A percentile compares a stretch with the other conserved stretches of the same genome.
phyloP scores from a whole-genome alignment of 2,888 invertebrate genomes.

The Rutpela maculata region DNA sequence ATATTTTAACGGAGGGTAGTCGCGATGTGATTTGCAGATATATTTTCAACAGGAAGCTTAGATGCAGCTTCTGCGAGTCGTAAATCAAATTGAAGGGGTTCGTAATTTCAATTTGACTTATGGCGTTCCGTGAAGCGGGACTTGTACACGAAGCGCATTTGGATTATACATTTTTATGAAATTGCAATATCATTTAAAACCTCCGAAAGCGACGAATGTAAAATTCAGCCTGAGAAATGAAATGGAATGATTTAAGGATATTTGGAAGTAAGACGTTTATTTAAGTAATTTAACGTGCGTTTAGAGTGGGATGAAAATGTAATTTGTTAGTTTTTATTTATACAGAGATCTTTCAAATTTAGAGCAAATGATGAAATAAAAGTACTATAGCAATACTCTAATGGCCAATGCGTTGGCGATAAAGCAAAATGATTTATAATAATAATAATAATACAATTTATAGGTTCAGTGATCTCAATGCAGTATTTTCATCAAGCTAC shows the following conservation, averaged over 20 bases:
- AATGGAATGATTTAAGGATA: background rate
- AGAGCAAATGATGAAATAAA: too few relatives aligned
- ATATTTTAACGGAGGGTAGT: slow-evolving; percentile 18
- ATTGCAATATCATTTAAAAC: slow-evolving; percentile 1
- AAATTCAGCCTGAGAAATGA: background rate
- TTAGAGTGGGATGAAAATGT: too few relatives aligned
- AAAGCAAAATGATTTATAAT: too few relatives aligned
- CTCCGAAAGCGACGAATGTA: background rate
- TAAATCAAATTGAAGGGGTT: slow-evolving; percentile 40
- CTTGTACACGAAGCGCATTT: slow-evolving; percentile 1
- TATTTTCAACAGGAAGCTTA: slow-evolving; percentile 37
- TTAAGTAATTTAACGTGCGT: background rate
- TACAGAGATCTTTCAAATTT: too few relatives aligned
- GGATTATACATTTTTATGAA: background rate
- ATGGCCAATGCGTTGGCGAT: too few relatives aligned
- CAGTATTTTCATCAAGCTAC: too few relatives aligned
- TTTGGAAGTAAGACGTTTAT: slow-evolving; percentile 3
- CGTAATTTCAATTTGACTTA: slow-evolving; percentile 44
- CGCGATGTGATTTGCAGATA: slow-evolving; percentile 24
- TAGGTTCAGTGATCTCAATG: too few relatives aligned
- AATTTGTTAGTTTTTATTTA: too few relatives aligned
- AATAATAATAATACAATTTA: too few relatives aligned
- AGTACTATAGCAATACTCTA: too few relatives aligned
- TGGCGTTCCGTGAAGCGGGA: slow-evolving; percentile 23
- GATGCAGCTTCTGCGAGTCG: slow-evolving; percentile 29